Percentiles rank a stretch among this genome's conserved stretches.
These are phyloP conservation scores for Furcula furcula DNA, from an alignment of 2,888 invertebrate genomes.

Conservation along the genomic window DNA sequence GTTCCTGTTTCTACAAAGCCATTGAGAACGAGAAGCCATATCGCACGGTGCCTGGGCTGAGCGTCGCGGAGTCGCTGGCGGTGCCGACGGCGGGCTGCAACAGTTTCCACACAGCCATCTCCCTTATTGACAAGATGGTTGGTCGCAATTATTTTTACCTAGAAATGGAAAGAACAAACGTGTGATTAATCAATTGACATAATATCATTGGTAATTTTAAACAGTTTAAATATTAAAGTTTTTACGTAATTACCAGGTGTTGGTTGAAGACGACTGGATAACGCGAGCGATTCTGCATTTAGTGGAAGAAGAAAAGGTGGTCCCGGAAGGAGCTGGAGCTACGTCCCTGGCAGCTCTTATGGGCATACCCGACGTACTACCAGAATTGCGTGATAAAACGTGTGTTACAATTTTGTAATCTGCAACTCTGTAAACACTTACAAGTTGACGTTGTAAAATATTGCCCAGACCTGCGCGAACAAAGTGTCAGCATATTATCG, in stretches of 20 bases:
- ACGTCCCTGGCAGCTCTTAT: conserved; percentile 89
- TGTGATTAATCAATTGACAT: too few relatives aligned
- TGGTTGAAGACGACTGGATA: conserved; percentile 89
- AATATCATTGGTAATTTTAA: too few relatives aligned
- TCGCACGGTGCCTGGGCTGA: conserved; percentile 21
- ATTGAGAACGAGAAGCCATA: conserved; percentile 46
- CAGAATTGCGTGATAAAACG: conserved; percentile 50
- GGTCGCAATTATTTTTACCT: too few relatives aligned
- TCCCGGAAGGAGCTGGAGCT: conserved; percentile 94
- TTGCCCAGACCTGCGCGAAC: too few relatives aligned
- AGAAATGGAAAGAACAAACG: too few relatives aligned
- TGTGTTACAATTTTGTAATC: too few relatives aligned
- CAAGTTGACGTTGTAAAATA: too few relatives aligned
- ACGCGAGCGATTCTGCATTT: conserved; percentile 87
- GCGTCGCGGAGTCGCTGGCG: conserved; percentile 38
- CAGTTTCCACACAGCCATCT: conserved; percentile 50
- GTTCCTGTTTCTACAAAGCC: conserved; percentile 51
- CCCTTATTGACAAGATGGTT: conserved; percentile 54
- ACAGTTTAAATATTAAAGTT: too few relatives aligned
- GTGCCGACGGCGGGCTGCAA: conserved; percentile 49
- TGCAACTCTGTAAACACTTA: too few relatives aligned
- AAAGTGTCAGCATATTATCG: too few relatives aligned
- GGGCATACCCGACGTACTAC: conserved; percentile 62
- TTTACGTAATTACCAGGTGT: conserved; percentile 63
- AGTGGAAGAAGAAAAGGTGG: conserved; percentile 89